Base-by-base conservation (phyloP, 2,888 invertebrate genomes). In the Halictus quadricinctus region DNA sequence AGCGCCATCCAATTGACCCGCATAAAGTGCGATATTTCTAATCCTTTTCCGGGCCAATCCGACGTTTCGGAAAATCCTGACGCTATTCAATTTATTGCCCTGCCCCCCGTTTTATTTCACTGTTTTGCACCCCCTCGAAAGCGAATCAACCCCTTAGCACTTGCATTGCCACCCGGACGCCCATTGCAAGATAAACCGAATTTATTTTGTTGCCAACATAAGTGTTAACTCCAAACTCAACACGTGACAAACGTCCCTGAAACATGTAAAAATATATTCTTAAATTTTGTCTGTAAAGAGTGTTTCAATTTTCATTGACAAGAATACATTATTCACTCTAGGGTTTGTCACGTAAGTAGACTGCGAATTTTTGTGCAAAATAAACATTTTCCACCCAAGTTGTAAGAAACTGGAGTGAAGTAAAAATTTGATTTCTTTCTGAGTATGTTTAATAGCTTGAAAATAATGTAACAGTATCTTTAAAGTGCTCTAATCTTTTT, bases 21-120 rank as follows among this genome's bases (percentile, higher is more conserved):
- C 76, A 80, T 81, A 88, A 89, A 87, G 81, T 77, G 83, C 72
- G 86, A 85, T 87, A 81, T 90, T 79, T 83, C 82, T 88, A 83
- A 89, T 90, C 79, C 85, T 75, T 70, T 48, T 64, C 46, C 73
- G 50, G 54, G 48, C 3, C 72, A 70, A 60, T 70, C 48, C 50
- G 36, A 66, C 58, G 58, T 13, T 73, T 77, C 60, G 36, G 36
- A 79, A 84, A 83, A 85, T 69, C 60, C 29, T 50, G 50, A 70
- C 72, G 15, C 74, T 75, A 54, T 77, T 82, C 46, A 25, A 73
- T 73, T 58, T 12, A 18, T 12, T 4, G 25, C 15, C 36, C 12
- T 58, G 25, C 12, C 15, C 18, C 41, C 4, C 18, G 25, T 48
- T 18, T n/a, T 29, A n/a, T 7, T 7, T 2, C 29, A 6, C 21